Conservation (phyloP, 2,888 invertebrate species). For the Deladenus siricidicola region DNA sequence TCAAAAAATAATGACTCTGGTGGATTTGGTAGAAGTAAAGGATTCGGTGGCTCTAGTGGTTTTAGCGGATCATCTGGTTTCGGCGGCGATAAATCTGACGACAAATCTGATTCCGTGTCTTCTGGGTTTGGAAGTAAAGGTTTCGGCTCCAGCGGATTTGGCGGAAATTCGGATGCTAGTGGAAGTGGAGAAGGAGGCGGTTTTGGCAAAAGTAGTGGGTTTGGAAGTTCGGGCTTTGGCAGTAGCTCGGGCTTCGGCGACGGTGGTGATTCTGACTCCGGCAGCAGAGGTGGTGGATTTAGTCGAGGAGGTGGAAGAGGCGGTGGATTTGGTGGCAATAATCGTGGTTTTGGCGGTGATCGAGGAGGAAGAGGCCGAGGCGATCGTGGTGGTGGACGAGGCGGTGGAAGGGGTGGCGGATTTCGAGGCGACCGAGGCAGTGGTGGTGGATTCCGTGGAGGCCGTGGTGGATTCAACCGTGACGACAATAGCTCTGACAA, state of each 20-base stretch:
- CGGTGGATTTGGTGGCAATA: not conserved
- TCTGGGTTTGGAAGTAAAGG: not conserved
- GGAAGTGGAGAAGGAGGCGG: not conserved
- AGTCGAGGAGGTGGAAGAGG: slow-evolving; percentile 2
- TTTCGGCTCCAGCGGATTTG: not conserved
- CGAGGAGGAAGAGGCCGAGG: not conserved
- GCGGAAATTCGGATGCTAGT: no score
- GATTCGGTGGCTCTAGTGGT: no score
- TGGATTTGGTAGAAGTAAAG: no score
- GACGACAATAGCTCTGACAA: not conserved
- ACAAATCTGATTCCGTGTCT: not conserved
- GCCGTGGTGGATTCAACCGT: not conserved
- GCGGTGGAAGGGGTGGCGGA: not conserved
- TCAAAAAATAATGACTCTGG: no score
- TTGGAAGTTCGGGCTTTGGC: slow-evolving; percentile 1
- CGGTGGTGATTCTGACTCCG: not conserved
- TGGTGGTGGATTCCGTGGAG: not conserved
- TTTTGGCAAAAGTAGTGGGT: not conserved
- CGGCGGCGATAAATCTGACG: not conserved
- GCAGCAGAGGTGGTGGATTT: not conserved
- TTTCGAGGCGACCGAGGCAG: not conserved
- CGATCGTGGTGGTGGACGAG: not conserved
- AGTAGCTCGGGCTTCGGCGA: not conserved
- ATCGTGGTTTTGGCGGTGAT: not conserved
- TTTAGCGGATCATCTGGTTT: not conserved